Conservation (phyloP, 2,888 invertebrate genomes). For the Mongoloraphidia duomilia region DNA sequence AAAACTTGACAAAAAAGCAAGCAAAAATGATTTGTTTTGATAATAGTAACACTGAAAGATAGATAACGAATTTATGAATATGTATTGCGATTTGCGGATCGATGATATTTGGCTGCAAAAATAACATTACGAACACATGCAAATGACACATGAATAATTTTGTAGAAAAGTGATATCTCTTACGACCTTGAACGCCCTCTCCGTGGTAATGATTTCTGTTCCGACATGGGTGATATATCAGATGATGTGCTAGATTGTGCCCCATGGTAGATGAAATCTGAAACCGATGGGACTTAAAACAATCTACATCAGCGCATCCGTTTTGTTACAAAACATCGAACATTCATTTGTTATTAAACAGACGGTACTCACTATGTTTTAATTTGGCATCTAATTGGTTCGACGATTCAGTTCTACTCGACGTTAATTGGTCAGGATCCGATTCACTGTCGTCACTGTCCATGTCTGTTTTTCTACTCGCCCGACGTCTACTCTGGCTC, state of each 20-base stretch:
- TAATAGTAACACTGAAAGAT: too few relatives aligned
- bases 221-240: constrained; percentile 64
- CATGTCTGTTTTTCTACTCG: constrained; percentile 47
- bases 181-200: constrained; percentile 53
- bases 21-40: too few relatives aligned
- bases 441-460: constrained; percentile 64
- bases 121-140: too few relatives aligned
- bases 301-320: constrained; percentile 7
- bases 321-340: not conserved
- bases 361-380: constrained; percentile 47
- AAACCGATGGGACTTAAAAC: constrained; percentile 19
- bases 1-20: too few relatives aligned
- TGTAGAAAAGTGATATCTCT: constrained; percentile 10
- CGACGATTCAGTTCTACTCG: constrained; percentile 59
- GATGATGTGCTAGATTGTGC: constrained; percentile 63
- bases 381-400: constrained; percentile 58
- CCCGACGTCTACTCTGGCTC: constrained; percentile 42
- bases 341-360: not conserved
- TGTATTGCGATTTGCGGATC: too few relatives aligned
- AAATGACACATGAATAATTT: too few relatives aligned
- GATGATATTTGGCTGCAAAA: too few relatives aligned
- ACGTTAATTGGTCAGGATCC: constrained; percentile 56
- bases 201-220: constrained; percentile 59
- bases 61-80: too few relatives aligned
- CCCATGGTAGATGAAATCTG: constrained; percentile 61